A percentile compares a stretch with the other conserved stretches of the same genome.
Conservation (phyloP, 2,888 invertebrate genomes). For the Idaea dimidiata region DNA sequence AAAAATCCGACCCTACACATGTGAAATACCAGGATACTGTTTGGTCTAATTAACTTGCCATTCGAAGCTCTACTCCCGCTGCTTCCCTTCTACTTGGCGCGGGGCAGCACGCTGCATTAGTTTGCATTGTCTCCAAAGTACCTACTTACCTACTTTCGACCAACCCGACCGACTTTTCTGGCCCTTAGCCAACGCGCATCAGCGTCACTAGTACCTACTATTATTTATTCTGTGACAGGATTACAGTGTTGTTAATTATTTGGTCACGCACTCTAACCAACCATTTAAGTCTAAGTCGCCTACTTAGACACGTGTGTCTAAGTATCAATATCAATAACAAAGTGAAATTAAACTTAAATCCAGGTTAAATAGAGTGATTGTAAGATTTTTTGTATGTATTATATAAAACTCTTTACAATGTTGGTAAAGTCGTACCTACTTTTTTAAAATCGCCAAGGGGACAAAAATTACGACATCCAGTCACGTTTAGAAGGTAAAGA, state of each 20-base stretch:
- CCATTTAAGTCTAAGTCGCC: neutral
- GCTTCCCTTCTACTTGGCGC: too few relatives aligned
- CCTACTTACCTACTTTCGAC: neutral
- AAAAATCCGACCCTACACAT: too few relatives aligned
- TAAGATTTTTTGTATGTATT: too few relatives aligned
- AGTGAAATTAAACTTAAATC: too few relatives aligned
- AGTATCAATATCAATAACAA: neutral
- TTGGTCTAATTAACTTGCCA: too few relatives aligned
- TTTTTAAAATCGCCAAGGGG: neutral
- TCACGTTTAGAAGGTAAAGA: neutral
- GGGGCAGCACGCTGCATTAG: too few relatives aligned
- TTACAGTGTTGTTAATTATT: neutral
- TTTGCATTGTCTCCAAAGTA: neutral
- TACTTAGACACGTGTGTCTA: neutral
- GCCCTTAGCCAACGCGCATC: neutral
- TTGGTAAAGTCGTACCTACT: neutral
- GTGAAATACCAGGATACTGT: too few relatives aligned
- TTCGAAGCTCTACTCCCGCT: too few relatives aligned
- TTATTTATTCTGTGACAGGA: too few relatives aligned
- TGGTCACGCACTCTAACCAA: neutral
- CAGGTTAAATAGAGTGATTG: too few relatives aligned
- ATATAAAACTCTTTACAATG: too few relatives aligned
- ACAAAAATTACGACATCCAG: neutral
- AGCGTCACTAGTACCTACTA: neutral
- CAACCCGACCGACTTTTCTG: neutral